Conservation (phyloP, 2,113 vertebrate species). For the Salminus brasiliensis region DNA sequence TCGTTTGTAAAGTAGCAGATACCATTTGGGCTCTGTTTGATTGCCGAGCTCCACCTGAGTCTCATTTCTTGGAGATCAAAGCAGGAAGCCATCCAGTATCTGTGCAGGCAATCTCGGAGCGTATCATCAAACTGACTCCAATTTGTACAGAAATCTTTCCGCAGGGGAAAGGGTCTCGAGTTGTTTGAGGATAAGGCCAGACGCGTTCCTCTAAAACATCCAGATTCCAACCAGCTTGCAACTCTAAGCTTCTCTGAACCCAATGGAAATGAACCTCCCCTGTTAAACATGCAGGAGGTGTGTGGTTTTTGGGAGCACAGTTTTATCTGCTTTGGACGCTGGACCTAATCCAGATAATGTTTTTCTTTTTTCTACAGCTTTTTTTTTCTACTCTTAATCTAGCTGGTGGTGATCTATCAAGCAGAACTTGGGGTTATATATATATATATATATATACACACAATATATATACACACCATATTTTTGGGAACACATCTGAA, state of each 20-base stretch:
- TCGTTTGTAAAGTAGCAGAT: constrained; percentile 23
- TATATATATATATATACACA: too few species aligned
- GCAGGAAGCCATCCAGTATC: constrained; percentile 22
- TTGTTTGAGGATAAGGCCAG: constrained; percentile 9
- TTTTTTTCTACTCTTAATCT: background rate
- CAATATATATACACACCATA: too few species aligned
- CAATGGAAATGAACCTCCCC: background rate
- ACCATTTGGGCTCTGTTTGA: constrained; percentile 41
- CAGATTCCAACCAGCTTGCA: background rate
- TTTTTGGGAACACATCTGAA: too few species aligned
- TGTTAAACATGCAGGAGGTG: background rate
- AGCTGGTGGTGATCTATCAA: background rate
- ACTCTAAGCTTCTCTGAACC: background rate
- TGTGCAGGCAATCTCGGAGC: constrained; percentile 27
- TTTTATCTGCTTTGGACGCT: background rate
- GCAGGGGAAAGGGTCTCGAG: constrained; percentile 1
- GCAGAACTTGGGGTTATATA: background rate
- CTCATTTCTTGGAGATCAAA: constrained; percentile 35
- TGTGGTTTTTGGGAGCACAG: background rate
- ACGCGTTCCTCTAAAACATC: background rate
- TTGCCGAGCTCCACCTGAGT: constrained; percentile 25
- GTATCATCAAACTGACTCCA: constrained; percentile 41
- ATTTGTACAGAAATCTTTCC: constrained; percentile 36
- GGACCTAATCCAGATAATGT: background rate
- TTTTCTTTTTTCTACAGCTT: background rate